Base-by-base conservation (phyloP, 30 jellyfish, hydroid and myxozoan species). In the Nemopilema nomurai region DNA sequence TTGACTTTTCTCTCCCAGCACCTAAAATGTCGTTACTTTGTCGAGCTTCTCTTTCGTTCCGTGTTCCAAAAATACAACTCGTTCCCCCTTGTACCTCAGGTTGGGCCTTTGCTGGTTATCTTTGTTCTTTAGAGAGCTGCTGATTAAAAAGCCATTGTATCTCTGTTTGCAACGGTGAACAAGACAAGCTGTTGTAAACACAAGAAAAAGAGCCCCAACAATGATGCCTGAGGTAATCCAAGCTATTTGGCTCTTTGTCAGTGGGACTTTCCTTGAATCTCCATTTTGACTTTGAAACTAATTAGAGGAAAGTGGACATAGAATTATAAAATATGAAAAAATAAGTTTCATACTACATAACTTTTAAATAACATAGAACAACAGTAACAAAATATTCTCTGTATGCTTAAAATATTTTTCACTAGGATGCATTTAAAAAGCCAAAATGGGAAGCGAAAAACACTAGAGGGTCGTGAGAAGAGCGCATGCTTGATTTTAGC, bases 211-310 rank as follows among this genome's bases (percentile, higher is more conserved):
- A 81, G 89, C 96, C 4, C 96, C 96, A 76, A 86, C 81, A 25
- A 86, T 77, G 79, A 86, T 86, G 68, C 96, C 96, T 69, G 88
- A 77, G 83, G 96, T 86, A 69, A 86, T 86, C 96, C 96, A 77
- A 19, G 96, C 96, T 9, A 86, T 77, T 33, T 77, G 89, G 33
- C 96, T 86, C 62, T 86, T 77, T 89, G 90, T 86, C 27, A 86
- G 78, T 20, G 86, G 87, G 16, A 69, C 84, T n/a, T 27, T 71
- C 24, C 53, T 31, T 41, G 77, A 18, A 28, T 23, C 81, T 80
- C 68, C 30, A 30, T 67, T 80, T 64, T 67, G 79, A 24, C 68
- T 49, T 29, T 67, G 50, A 28, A 33, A 80, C 73, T 49, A 24
- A 64, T 24, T 41, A 28, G 62, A 22, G 28, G 16, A 17, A 69